A percentile compares a stretch with the other conserved stretches of the same genome.
Evolutionary conservation across 2,888 invertebrate genomes (phyloP).

Genomic region (Megaustenia siamemsis): DNA sequence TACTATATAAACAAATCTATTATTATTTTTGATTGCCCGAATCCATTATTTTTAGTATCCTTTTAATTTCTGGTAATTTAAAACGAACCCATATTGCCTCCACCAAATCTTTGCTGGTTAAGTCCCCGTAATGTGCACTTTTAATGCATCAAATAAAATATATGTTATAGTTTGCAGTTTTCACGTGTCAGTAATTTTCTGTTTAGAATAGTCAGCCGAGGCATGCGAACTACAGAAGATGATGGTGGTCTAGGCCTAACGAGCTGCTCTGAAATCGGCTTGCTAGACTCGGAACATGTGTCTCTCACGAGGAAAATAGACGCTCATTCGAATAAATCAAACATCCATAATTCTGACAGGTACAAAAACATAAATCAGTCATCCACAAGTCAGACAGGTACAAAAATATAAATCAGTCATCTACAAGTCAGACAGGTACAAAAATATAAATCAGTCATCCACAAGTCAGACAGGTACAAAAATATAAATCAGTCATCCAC

Average conservation of each 20-base stretch:
- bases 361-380: background rate
- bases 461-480: conserved; percentile 3
- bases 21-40: too few species aligned
- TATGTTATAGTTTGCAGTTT: too few species aligned
- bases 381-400: background rate
- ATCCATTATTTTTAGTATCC: too few species aligned
- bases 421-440: too few species aligned
- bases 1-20: too few species aligned
- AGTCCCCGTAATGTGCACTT: too few species aligned
- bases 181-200: background rate
- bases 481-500: background rate
- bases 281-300: background rate
- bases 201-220: conserved; percentile 4
- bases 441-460: too few species aligned
- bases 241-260: background rate
- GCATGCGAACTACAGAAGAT: conserved; percentile 25
- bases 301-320: background rate
- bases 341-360: background rate
- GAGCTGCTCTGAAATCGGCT: background rate
- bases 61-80: too few species aligned
- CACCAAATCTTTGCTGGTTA: too few species aligned
- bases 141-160: too few species aligned
- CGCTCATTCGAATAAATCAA: background rate
- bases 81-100: too few species aligned
- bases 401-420: background rate